Evolutionary conservation across 1,140 invertebrate genomes (phyloP).

Genomic region (Hypothenemus hampei): DNA sequence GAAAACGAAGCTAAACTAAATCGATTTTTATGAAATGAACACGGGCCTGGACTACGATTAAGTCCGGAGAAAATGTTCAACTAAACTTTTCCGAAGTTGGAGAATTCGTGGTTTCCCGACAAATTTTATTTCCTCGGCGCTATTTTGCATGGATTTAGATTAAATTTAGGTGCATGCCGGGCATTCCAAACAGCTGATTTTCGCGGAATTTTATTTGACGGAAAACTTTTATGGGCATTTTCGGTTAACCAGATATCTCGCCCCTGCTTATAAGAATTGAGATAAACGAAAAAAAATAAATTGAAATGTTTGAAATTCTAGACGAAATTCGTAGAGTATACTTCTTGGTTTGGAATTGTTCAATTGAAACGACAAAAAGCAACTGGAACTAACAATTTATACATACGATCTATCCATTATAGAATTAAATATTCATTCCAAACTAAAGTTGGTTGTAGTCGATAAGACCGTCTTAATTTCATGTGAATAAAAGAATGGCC

Average conservation of each 20-base stretch:
- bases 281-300: no score
- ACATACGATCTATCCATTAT: no score
- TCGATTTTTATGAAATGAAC: no score
- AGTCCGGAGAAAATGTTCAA: slow-evolving; percentile 13
- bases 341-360: no score
- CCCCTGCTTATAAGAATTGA: no score
- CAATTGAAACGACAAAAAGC: no score
- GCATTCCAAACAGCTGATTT: slow-evolving; percentile 8
- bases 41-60: no score
- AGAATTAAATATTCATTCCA: slow-evolving; percentile 7
- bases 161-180: slow-evolving; percentile 6
- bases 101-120: slow-evolving; percentile 2
- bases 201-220: not conserved
- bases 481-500: not conserved
- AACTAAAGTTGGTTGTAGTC: not conserved
- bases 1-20: no score
- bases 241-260: not conserved
- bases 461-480: slow-evolving; percentile 7
- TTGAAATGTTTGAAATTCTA: no score
- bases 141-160: slow-evolving; percentile 15
- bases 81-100: slow-evolving; percentile 8
- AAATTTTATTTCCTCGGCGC: slow-evolving; percentile 9
- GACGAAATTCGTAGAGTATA: no score
- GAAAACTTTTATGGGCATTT: not conserved
- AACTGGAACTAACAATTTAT: no score